These are phyloP conservation scores for Magallana nippona DNA, from an alignment of 2,888 invertebrate species.

Conservation along the genomic window DNA sequence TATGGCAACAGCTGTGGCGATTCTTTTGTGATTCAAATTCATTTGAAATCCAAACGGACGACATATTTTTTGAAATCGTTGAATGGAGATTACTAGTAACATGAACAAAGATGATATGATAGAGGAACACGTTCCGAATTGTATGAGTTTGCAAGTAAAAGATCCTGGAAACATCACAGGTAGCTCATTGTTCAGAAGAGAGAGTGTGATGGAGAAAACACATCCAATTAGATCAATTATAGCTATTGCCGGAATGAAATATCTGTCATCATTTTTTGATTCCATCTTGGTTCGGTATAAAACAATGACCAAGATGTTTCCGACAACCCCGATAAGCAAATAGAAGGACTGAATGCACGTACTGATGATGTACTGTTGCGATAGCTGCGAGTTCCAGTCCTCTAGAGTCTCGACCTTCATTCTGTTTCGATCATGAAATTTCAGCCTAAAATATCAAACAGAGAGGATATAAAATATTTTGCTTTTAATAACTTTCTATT, in stretches of 20 bases:
- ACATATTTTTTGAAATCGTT: slow-evolving; percentile 41
- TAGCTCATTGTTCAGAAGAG: slow-evolving; percentile 17
- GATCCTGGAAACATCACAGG: slow-evolving; percentile 39
- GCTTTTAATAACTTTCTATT: not conserved
- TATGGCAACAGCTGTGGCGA: not conserved
- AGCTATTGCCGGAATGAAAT: slow-evolving; percentile 41
- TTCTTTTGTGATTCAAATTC: slow-evolving; percentile 12
- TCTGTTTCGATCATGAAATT: not conserved
- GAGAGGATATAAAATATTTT: not conserved
- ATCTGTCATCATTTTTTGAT: slow-evolving; percentile 38
- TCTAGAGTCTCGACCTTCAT: slow-evolving; percentile 9
- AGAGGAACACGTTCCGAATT: slow-evolving; percentile 36
- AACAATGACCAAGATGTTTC: slow-evolving; percentile 27
- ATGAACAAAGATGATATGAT: slow-evolving; percentile 32
- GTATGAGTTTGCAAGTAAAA: slow-evolving; percentile 25
- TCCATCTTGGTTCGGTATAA: slow-evolving; percentile 36
- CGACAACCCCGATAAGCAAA: slow-evolving; percentile 21
- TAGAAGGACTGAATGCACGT: slow-evolving; percentile 26
- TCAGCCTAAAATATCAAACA: too few relatives aligned
- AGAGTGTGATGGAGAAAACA: slow-evolving; percentile 20
- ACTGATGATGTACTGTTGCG: slow-evolving; percentile 20
- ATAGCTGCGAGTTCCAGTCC: slow-evolving; percentile 29
- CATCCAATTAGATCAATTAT: slow-evolving; percentile 35
- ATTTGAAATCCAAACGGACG: slow-evolving; percentile 41
- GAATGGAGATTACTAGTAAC: slow-evolving; percentile 35